Percentiles rank a stretch among this genome's conserved stretches.
Evolutionary conservation across 2,113 vertebrate species (phyloP).

Genomic region (Tursiops truncatus): DNA sequence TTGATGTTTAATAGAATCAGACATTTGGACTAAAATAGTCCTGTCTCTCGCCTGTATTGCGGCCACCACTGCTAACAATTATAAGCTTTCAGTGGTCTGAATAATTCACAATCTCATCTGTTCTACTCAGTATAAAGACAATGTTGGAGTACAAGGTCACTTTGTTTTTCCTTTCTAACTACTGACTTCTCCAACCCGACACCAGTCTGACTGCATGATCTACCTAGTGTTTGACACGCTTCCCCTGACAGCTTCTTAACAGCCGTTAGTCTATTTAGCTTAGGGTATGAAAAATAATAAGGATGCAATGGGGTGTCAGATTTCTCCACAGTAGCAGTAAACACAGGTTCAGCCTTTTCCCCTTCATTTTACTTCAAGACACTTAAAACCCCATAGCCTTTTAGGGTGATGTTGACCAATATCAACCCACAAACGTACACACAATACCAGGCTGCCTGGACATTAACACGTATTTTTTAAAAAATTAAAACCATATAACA

Average conservation of each 20-base stretch:
- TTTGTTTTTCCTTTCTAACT: constrained; percentile 86
- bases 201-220: constrained; percentile 81
- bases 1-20: constrained; percentile 82
- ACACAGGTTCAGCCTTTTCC: constrained; percentile 8
- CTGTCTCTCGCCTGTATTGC: constrained; percentile 80
- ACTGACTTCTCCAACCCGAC: constrained; percentile 87
- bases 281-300: constrained; percentile 79
- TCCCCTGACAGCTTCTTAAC: constrained; percentile 81
- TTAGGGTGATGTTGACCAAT: background rate
- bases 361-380: background rate
- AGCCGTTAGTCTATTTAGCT: constrained; percentile 81
- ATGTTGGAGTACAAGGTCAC: constrained; percentile 86
- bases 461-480: background rate
- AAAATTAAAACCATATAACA: background rate
- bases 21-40: constrained; percentile 82
- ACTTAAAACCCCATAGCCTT: background rate
- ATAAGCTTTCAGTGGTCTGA: constrained; percentile 91
- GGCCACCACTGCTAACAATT: constrained; percentile 87
- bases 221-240: constrained; percentile 84
- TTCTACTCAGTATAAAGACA: constrained; percentile 82
- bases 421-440: background rate
- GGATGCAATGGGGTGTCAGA: constrained; percentile 74
- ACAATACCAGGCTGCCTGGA: constrained; percentile 9
- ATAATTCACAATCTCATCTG: constrained; percentile 94
- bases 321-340: constrained; percentile 68